Evolutionary conservation across 2,797 vertebrate genomes (phyloP).

Genomic region (Sebastes diaconus): DNA sequence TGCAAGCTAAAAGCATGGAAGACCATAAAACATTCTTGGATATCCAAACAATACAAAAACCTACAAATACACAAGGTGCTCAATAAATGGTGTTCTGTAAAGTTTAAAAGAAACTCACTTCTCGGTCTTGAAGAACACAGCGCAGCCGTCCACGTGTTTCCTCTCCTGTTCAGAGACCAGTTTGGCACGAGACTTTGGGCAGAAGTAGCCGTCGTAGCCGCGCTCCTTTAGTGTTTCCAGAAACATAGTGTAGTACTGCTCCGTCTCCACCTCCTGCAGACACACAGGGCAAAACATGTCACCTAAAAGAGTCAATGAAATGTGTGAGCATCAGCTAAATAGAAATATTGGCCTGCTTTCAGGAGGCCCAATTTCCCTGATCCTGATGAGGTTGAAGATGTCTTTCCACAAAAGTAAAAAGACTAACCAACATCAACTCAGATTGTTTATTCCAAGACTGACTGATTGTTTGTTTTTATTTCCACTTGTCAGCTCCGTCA

Average conservation of each 20-base stretch:
- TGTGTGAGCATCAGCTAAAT: background rate
- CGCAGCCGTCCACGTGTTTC: constrained; percentile 98
- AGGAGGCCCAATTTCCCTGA: background rate
- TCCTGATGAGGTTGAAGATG: background rate
- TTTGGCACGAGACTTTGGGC: constrained; percentile 99
- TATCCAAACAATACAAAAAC: background rate
- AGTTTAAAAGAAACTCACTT: constrained; percentile 82
- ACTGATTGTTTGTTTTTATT: background rate
- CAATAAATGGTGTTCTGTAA: background rate
- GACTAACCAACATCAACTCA: too few relatives aligned
- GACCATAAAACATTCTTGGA: background rate
- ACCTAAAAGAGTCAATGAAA: background rate
- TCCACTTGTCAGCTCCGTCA: background rate
- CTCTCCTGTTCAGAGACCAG: constrained; percentile 97
- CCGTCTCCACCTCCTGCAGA: constrained; percentile 95
- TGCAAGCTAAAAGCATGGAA: background rate
- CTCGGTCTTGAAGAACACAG: constrained; percentile 97
- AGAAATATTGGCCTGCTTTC: background rate
- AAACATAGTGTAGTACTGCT: constrained; percentile 98
- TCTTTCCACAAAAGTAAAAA: background rate
- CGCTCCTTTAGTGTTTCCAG: constrained; percentile 94
- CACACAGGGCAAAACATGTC: background rate
- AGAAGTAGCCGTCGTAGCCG: constrained; percentile 98
- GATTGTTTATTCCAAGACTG: background rate
- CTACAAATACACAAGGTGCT: background rate